Base-by-base conservation (phyloP, 2,113 vertebrate genomes). In the Amblyopsis rosae region DNA sequence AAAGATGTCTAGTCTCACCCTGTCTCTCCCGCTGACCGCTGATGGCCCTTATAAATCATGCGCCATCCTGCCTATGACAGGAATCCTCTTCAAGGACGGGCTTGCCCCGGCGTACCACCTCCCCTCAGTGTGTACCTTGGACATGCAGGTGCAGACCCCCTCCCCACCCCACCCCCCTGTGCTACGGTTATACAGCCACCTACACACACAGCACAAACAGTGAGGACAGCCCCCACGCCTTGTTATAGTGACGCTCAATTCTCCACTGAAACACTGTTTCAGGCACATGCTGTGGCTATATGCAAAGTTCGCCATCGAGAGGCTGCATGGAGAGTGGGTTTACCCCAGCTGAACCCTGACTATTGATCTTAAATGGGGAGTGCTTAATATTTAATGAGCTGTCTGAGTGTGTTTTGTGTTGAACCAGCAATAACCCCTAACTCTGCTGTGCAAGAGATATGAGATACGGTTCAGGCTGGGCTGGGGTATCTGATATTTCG, bases 391-490 rank as follows among this genome's bases (percentile, higher is more conserved):
- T 65, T 71, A 82, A 78, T 77, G 76, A 80, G 62, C 72, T 62
- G 79, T 85, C 77, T 84, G 83, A 86, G 87, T 87, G 82, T 82
- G 79, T 59, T 61, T 85, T 79, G 51, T 63, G 46, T 81, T 69
- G 69, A 89, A 83, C 79, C 90, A 92, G 92, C 92, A 93, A 93
- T 92, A 93, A 92, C 88, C 83, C 85, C 66, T 76, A 75, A 87
- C 85, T 82, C 56, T 77, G 72, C 77, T 83, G 81, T 85, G 80
- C 73, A 72, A 83, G 80, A 86, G 70, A 71, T 76, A 64, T 78
- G 77, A 71, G 67, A 81, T 75, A 72, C 74, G 80, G 80, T 81
- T 78, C 73, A 79, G 82, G 80, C 77, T 85, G 86, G 83, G 80
- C 82, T 88, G 86, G 86, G 65, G 75, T 77, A 80, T 80, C 67